Percentiles rank a stretch among this genome's conserved stretches.
These are phyloP conservation scores for Chunga burmeisteri DNA, from an alignment of 2,113 vertebrate species.

Conservation along the genomic window DNA sequence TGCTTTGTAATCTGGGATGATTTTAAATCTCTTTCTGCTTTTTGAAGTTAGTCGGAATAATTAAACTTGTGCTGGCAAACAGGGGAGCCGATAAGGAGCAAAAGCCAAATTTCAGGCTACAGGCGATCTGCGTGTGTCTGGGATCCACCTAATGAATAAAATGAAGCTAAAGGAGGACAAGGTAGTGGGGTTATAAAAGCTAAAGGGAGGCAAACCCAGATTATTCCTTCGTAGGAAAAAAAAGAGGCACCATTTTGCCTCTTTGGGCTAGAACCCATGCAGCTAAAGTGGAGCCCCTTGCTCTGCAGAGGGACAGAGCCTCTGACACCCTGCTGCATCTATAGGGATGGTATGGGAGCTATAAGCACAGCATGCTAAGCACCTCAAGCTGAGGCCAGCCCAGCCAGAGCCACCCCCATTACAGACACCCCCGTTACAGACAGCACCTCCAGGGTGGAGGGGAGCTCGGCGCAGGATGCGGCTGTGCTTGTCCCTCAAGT, in stretches of 20 bases:
- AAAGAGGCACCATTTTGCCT: not conserved
- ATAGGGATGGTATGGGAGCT: not conserved
- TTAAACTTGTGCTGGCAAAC: not conserved
- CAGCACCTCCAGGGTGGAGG: not conserved
- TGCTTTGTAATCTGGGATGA: not conserved
- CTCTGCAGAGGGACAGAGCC: not conserved
- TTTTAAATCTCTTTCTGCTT: not conserved
- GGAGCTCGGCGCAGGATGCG: not conserved
- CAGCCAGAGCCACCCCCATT: not conserved
- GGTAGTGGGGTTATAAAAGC: not conserved
- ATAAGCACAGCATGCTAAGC: rapidly evolving
- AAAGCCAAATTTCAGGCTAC: not conserved
- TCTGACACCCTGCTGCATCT: not conserved
- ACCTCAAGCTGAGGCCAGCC: not conserved
- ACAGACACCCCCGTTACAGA: not conserved
- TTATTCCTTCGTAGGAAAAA: not conserved
- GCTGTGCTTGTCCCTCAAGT: not conserved
- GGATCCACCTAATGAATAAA: not conserved
- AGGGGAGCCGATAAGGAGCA: not conserved
- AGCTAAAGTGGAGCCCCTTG: not conserved
- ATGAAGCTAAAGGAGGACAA: not conserved
- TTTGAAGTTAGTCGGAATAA: not conserved
- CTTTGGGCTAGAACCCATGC: not conserved
- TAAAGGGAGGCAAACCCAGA: not conserved
- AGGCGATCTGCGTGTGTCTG: not conserved